A percentile compares a stretch with the other conserved stretches of the same genome.
These are phyloP conservation scores for Callitettix versicolor DNA, from an alignment of 1,140 invertebrate species.

Conservation along the genomic window DNA sequence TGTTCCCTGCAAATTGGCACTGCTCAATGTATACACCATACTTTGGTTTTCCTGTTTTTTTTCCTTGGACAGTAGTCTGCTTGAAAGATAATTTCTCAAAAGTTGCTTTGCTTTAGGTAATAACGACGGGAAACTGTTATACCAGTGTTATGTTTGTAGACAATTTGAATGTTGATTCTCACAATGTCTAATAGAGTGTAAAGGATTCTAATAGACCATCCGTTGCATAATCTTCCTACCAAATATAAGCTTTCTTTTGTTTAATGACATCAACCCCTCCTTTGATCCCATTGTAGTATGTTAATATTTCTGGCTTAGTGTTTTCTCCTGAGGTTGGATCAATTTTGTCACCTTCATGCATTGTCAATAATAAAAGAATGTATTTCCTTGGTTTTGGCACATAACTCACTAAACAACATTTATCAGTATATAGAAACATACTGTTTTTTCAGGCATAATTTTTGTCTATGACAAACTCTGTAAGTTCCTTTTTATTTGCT, in stretches of 20 bases:
- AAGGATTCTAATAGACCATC: neutral
- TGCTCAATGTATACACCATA: too few relatives aligned
- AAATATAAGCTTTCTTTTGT: slow-evolving; percentile 18
- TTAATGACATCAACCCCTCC: slow-evolving; percentile 32
- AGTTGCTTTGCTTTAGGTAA: too few relatives aligned
- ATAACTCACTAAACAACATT: slow-evolving; percentile 22
- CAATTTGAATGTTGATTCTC: neutral
- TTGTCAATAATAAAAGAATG: slow-evolving; percentile 14
- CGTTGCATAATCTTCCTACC: neutral
- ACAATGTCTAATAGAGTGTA: neutral
- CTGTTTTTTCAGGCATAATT: neutral
- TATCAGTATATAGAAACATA: slow-evolving; percentile 17
- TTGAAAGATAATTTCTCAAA: too few relatives aligned
- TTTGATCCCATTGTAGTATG: slow-evolving; percentile 31
- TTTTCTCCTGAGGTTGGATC: slow-evolving; percentile 15
- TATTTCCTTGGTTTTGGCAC: slow-evolving; percentile 21
- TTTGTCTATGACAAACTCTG: slow-evolving; percentile 11
- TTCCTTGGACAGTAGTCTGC: too few relatives aligned
- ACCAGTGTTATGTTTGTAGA: too few relatives aligned
- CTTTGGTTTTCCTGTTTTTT: too few relatives aligned
- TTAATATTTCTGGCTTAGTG: slow-evolving; percentile 29
- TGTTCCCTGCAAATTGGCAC: too few relatives aligned
- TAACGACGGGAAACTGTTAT: too few relatives aligned
- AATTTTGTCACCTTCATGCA: slow-evolving; percentile 16
- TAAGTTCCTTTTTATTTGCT: slow-evolving; percentile 26